These are phyloP conservation scores for Tinea semifulvella DNA, from an alignment of 2,888 invertebrate genomes.

Conservation along the genomic window DNA sequence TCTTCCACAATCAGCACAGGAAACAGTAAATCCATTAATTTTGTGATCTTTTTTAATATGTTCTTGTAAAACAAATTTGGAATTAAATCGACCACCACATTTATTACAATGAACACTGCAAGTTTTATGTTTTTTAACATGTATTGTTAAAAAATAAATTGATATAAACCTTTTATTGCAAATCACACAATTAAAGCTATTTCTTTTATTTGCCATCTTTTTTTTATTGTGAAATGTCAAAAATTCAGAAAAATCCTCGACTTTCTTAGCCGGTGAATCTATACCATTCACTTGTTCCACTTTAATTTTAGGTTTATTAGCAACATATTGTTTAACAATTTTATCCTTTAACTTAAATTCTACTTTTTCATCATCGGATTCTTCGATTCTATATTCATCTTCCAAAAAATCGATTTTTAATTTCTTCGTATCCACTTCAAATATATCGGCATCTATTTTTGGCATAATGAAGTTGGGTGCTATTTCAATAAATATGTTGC, in stretches of 20 bases:
- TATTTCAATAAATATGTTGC: conserved; percentile 46
- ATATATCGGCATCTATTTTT: conserved; percentile 19
- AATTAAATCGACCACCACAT: conserved; percentile 33
- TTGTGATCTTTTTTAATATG: conserved; percentile 42
- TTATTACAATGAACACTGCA: conserved; percentile 30
- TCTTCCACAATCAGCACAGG: conserved; percentile 39
- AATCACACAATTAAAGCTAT: conserved; percentile 33
- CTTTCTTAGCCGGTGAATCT: background rate
- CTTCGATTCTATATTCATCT: conserved; percentile 47
- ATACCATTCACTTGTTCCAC: conserved; percentile 29
- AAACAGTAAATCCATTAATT: conserved; percentile 22
- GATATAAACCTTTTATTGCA: conserved; percentile 51
- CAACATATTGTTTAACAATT: background rate
- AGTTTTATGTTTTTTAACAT: conserved; percentile 37
- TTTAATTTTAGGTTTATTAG: background rate
- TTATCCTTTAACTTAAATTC: conserved; percentile 11
- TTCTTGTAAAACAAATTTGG: conserved; percentile 44
- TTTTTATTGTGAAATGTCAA: conserved; percentile 26
- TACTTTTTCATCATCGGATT: conserved; percentile 31
- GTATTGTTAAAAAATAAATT: conserved; percentile 43
- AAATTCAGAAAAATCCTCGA: conserved; percentile 35
- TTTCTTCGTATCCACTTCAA: conserved; percentile 28
- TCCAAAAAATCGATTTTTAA: conserved; percentile 44
- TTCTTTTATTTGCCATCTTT: background rate
- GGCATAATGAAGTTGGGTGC: conserved; percentile 37